Evolutionary conservation across 1,140 invertebrate genomes (phyloP).

Genomic region (Polyergus mexicanus): DNA sequence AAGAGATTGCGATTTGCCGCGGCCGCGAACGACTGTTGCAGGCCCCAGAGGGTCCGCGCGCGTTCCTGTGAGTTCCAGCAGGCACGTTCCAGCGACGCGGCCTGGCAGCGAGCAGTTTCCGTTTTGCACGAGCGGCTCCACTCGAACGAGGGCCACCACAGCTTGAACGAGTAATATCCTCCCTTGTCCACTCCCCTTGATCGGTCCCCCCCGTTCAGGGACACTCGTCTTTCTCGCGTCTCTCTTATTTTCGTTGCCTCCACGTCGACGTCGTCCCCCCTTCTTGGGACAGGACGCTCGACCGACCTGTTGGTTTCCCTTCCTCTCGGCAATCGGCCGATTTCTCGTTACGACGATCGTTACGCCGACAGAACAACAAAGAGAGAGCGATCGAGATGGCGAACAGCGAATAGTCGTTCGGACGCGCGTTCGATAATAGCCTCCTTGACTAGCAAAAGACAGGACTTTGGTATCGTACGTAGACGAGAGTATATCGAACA

Average conservation of each 20-base stretch:
- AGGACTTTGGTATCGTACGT: constrained; percentile 1
- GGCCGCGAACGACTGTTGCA: constrained; percentile 70
- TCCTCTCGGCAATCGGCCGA: constrained; percentile 25
- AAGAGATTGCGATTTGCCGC: constrained; percentile 63
- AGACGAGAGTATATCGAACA: constrained; percentile 11
- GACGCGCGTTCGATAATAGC: neutral
- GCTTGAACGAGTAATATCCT: constrained; percentile 54
- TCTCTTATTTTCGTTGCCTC: constrained; percentile 44
- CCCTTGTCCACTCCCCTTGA: constrained; percentile 30
- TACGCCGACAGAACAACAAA: constrained; percentile 29
- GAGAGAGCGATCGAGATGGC: constrained; percentile 10
- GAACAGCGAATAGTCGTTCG: constrained; percentile 56
- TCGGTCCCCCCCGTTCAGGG: constrained; percentile 25
- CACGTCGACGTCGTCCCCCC: constrained; percentile 19
- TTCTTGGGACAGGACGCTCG: constrained; percentile 49
- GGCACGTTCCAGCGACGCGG: constrained; percentile 64
- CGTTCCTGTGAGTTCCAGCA: constrained; percentile 67
- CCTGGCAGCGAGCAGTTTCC: constrained; percentile 68
- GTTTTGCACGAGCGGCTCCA: constrained; percentile 64
- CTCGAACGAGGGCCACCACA: constrained; percentile 72
- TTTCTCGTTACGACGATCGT: constrained; percentile 1
- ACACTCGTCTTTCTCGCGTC: constrained; percentile 47
- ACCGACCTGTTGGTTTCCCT: constrained; percentile 5
- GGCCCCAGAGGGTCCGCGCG: constrained; percentile 68
- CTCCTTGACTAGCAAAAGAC: neutral